A percentile compares a stretch with the other conserved stretches of the same genome.
These are phyloP conservation scores for Suncus etruscus DNA, from an alignment of 2,113 vertebrate species.

Conservation along the genomic window DNA sequence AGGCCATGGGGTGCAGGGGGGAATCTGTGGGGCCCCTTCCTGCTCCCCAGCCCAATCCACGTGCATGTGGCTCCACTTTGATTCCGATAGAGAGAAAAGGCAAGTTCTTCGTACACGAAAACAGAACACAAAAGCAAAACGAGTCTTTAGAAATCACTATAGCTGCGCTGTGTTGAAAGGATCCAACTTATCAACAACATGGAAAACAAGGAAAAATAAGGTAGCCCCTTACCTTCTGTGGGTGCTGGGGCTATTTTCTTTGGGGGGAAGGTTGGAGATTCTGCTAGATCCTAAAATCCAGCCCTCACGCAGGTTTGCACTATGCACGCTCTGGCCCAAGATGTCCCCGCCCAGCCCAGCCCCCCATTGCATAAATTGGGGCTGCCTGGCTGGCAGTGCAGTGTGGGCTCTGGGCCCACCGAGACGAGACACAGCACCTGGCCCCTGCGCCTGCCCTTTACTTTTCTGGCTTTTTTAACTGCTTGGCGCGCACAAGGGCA, in stretches of 20 bases:
- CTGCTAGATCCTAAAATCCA: too few species aligned
- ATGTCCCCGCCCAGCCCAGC: not conserved
- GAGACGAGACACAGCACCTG: too few species aligned
- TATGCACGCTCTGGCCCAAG: too few species aligned
- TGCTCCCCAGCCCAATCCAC: not conserved
- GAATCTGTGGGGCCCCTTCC: slow-evolving; percentile 18
- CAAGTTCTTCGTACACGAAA: slow-evolving; percentile 82
- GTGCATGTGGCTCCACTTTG: slow-evolving; percentile 66
- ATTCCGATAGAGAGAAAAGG: slow-evolving; percentile 82
- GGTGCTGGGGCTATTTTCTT: slow-evolving; percentile 59
- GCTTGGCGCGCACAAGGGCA: slow-evolving; percentile 88
- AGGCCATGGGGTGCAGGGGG: not conserved
- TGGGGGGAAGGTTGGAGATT: not conserved
- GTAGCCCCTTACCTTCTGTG: slow-evolving; percentile 85
- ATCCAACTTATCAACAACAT: slow-evolving; percentile 82
- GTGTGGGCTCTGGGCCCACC: not conserved
- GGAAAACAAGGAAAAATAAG: slow-evolving; percentile 88
- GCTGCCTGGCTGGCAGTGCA: slow-evolving; percentile 79
- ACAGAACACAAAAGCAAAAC: slow-evolving; percentile 85
- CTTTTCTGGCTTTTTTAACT: slow-evolving; percentile 16
- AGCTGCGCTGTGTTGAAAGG: slow-evolving; percentile 63
- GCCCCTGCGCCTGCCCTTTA: too few species aligned
- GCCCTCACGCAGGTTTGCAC: not conserved
- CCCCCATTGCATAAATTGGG: not conserved
- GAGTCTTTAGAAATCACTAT: slow-evolving; percentile 86